phyloP scores from a whole-genome alignment of 1,140 invertebrate genomes.

The Drosophila quadrilineata region DNA sequence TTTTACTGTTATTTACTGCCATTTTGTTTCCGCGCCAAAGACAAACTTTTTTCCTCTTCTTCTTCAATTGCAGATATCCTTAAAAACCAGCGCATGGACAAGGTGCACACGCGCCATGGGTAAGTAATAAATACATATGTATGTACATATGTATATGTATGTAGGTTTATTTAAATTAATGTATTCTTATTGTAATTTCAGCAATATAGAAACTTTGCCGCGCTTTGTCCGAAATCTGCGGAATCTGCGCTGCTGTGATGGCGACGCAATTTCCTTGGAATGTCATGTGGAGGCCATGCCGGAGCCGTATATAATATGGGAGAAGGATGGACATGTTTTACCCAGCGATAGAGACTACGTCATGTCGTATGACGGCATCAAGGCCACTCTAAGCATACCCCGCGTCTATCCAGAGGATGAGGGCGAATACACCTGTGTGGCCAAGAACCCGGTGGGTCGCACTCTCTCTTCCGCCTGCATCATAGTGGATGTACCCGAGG shows the following conservation, averaged over 20 bases:
- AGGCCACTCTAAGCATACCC: conserved; percentile 87
- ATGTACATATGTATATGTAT: neutral
- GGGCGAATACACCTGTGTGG: conserved; percentile 93
- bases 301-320: conserved; percentile 88
- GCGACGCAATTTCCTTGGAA: conserved; percentile 89
- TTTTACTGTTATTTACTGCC: no score
- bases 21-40: no score
- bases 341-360: conserved; percentile 84
- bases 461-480: conserved; percentile 90
- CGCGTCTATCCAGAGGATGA: conserved; percentile 93
- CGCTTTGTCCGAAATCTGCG: conserved; percentile 86
- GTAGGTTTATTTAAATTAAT: conserved; percentile 1
- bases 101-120: conserved; percentile 80
- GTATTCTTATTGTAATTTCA: conserved; percentile 64
- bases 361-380: conserved; percentile 86
- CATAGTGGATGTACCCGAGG: conserved; percentile 91
- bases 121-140: conserved; percentile 38
- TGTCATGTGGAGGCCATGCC: conserved; percentile 87
- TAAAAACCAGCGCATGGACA: conserved; percentile 78
- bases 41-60: neutral
- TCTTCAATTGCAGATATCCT: conserved; percentile 77
- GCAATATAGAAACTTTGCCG: conserved; percentile 89
- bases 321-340: conserved; percentile 88
- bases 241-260: conserved; percentile 90
- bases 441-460: conserved; percentile 90